phyloP scores from a whole-genome alignment of 2,888 invertebrate genomes.

The Pyrgus malvae region DNA sequence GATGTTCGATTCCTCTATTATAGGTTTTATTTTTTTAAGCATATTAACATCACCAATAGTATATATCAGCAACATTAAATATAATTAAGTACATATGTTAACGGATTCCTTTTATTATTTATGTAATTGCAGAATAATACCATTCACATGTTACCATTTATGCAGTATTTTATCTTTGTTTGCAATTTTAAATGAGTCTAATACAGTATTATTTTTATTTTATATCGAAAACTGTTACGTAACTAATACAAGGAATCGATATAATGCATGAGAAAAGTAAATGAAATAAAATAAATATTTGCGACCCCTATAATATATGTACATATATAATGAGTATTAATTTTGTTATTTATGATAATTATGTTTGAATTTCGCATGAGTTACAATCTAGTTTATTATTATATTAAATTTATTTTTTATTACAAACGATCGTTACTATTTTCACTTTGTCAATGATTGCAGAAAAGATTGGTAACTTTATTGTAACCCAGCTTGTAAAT shows the following conservation, averaged over 20 bases:
- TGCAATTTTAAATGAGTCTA: conserved; percentile 38
- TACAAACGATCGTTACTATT: no score
- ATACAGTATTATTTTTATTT: conserved; percentile 58
- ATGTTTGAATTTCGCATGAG: no score
- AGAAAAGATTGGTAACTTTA: no score
- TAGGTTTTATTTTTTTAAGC: not conserved
- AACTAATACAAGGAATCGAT: conserved; percentile 45
- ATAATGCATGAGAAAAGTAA: not conserved
- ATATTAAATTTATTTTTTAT: no score
- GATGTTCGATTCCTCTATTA: not conserved
- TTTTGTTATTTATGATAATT: no score
- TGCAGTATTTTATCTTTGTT: conserved; percentile 41
- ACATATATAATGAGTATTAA: conserved; percentile 6
- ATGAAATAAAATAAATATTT: not conserved
- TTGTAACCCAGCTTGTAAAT: no score
- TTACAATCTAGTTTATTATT: no score
- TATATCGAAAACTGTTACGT: conserved; percentile 41
- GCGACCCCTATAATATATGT: not conserved
- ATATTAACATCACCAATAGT: not conserved
- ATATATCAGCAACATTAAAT: not conserved
- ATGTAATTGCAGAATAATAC: conserved; percentile 33
- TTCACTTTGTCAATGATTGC: no score
- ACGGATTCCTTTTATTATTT: conserved; percentile 49
- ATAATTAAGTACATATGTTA: not conserved
- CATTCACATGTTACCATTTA: conserved; percentile 41